Evolutionary conservation across 2,113 vertebrate species (phyloP).

Genomic region (Microtus pennsylvanicus): DNA sequence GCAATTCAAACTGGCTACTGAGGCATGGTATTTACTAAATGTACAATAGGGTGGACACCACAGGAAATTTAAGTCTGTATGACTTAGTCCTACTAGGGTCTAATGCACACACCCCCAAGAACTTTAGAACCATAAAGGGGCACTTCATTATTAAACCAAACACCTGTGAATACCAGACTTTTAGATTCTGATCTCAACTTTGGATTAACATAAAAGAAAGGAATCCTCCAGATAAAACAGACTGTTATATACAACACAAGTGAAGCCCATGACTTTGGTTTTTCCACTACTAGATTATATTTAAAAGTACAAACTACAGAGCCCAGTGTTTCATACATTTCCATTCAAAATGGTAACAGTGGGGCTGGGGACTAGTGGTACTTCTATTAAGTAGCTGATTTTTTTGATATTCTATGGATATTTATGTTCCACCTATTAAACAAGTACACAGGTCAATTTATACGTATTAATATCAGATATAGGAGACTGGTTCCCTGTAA

Average conservation of each 20-base stretch:
- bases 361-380: neutral
- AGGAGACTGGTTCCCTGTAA: neutral
- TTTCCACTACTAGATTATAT: neutral
- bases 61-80: neutral
- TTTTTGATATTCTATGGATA: neutral
- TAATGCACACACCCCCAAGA: neutral
- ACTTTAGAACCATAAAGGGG: neutral
- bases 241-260: neutral
- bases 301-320: neutral
- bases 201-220: constrained; percentile 11
- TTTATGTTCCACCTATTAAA: neutral
- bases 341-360: neutral
- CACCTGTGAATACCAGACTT: neutral
- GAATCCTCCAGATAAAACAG: neutral
- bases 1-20: constrained; percentile 4
- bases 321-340: neutral
- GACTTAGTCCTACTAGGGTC: neutral
- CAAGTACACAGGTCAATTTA: neutral
- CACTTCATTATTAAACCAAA: neutral
- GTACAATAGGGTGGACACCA: neutral
- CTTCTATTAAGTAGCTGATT: neutral
- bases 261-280: neutral
- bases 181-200: constrained; percentile 45
- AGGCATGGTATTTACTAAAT: neutral
- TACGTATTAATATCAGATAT: neutral